Percentiles rank a stretch among this genome's conserved stretches.
These are phyloP conservation scores for Diabrotica undecimpunctata DNA, from an alignment of 1,140 invertebrate species.

Conservation along the genomic window DNA sequence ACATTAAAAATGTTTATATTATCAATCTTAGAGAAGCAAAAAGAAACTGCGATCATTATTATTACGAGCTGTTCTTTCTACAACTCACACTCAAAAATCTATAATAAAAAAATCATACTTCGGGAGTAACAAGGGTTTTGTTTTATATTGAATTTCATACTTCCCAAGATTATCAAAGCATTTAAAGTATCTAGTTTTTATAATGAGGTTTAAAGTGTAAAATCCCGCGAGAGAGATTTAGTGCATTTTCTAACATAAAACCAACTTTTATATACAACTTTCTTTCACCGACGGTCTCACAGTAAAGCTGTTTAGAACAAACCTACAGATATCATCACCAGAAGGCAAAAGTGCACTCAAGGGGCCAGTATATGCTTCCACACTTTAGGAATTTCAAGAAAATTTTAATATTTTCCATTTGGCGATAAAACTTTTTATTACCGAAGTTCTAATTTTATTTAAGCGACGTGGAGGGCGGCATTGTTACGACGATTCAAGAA, in stretches of 20 bases:
- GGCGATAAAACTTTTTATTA: constrained; percentile 2
- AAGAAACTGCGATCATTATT: no score
- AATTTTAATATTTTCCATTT: constrained; percentile 3
- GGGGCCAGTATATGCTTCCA: neutral
- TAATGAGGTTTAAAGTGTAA: neutral
- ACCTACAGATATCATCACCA: constrained; percentile 2
- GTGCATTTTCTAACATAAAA: neutral
- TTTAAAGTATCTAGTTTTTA: no score
- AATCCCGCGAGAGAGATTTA: neutral
- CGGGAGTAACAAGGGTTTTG: no score
- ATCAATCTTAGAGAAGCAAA: no score
- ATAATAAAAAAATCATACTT: no score
- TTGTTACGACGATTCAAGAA: no score
- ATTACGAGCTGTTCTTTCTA: no score
- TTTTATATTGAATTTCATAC: no score
- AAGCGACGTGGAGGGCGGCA: neutral
- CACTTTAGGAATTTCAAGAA: constrained; percentile 1
- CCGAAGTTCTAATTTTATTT: constrained; percentile 1
- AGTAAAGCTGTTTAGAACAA: neutral
- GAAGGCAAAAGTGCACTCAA: neutral
- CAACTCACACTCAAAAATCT: no score
- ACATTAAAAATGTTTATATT: no score
- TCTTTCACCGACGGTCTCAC: neutral
- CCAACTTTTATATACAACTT: constrained; percentile 1
- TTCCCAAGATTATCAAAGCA: no score